Evolutionary conservation across 2,113 vertebrate species (phyloP).

Genomic region (Pithys albifrons): DNA sequence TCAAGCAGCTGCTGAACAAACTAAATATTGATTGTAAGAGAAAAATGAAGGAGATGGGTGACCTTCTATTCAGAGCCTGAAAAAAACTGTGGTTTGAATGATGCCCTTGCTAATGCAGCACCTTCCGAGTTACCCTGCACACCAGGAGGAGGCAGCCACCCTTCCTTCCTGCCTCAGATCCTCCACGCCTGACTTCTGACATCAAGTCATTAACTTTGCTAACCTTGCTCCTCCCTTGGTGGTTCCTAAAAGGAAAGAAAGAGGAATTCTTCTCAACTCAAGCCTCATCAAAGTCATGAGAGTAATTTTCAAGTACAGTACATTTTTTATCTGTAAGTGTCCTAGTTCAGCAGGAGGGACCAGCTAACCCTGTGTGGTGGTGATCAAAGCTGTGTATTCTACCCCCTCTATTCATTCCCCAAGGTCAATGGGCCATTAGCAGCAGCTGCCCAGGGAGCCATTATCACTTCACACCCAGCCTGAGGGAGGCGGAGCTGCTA

Average conservation of each 20-base stretch:
- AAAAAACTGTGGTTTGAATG: not conserved
- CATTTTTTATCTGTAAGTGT: not conserved
- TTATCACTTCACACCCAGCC: too few relatives aligned
- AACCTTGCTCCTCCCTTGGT: slow-evolving; percentile 29
- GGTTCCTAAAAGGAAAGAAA: slow-evolving; percentile 4
- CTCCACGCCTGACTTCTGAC: not conserved
- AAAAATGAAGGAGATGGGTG: slow-evolving; percentile 10
- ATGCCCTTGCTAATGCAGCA: not conserved
- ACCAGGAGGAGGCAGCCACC: rapidly evolving
- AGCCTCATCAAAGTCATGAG: slow-evolving; percentile 21
- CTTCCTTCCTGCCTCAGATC: slow-evolving; percentile 24
- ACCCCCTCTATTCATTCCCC: too few relatives aligned
- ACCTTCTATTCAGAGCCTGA: slow-evolving; percentile 41
- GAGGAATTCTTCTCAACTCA: not conserved
- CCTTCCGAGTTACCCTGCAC: not conserved
- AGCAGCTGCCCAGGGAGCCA: too few relatives aligned
- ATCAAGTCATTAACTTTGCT: slow-evolving; percentile 33
- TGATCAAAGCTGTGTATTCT: too few relatives aligned
- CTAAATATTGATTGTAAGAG: slow-evolving; percentile 57
- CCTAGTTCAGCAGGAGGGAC: too few relatives aligned
- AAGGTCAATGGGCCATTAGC: too few relatives aligned
- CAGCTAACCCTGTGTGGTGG: too few relatives aligned
- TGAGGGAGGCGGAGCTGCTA: too few relatives aligned
- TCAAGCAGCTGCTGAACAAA: slow-evolving; percentile 8
- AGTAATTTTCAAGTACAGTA: slow-evolving; percentile 27